phyloP scores from a whole-genome alignment of 2,888 invertebrate species.

The Subacronicta megacephala region DNA sequence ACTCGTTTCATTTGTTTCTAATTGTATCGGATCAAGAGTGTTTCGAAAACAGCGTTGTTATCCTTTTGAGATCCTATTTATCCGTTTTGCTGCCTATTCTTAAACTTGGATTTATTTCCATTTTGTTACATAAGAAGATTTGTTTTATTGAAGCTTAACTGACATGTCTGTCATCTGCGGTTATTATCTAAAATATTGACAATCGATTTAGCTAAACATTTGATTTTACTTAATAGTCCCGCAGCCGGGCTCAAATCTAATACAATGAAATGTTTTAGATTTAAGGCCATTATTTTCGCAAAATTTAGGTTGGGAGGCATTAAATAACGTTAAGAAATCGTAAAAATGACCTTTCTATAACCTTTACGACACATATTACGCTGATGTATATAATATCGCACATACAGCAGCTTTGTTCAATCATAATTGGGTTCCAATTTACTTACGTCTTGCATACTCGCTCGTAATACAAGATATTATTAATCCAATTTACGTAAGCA shows the following conservation, averaged over 20 bases:
- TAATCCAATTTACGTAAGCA: slow-evolving; percentile 32
- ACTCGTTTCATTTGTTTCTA: slow-evolving; percentile 4
- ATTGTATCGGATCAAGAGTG: slow-evolving; percentile 3
- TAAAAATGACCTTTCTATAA: no score
- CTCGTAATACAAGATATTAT: slow-evolving; percentile 18
- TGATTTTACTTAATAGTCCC: no score
- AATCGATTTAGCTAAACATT: neutral
- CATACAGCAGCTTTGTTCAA: slow-evolving; percentile 1
- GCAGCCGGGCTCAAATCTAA: no score
- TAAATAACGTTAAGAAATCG: no score
- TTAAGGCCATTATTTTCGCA: no score
- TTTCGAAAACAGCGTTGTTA: slow-evolving; percentile 5
- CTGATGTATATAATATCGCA: neutral
- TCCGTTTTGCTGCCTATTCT: slow-evolving; percentile 4
- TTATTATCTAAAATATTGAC: neutral
- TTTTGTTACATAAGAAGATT: slow-evolving; percentile 5
- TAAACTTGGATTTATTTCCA: slow-evolving; percentile 8
- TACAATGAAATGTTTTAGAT: no score
- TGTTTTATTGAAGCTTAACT: slow-evolving; percentile 12
- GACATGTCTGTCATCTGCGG: neutral
- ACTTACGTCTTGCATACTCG: slow-evolving; percentile 2
- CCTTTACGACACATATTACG: no score
- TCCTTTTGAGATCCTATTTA: neutral
- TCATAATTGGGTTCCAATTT: slow-evolving; percentile 5
- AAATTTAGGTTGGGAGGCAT: no score